These are phyloP conservation scores for Tetrao urogallus DNA, from an alignment of 2,113 vertebrate genomes.

Conservation along the genomic window DNA sequence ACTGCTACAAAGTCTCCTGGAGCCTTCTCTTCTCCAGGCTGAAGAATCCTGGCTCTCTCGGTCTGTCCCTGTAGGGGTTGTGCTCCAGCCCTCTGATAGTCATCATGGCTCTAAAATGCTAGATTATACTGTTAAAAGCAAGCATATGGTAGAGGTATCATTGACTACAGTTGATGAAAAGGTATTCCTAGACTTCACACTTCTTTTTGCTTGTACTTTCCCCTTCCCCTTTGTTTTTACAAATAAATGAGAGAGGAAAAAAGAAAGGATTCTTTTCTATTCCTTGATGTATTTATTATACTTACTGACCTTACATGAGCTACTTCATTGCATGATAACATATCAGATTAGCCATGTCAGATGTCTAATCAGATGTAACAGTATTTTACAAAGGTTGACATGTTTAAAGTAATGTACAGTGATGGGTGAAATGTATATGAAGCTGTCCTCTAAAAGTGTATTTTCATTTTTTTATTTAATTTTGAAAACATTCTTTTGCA, in stretches of 20 bases:
- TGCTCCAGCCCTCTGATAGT: too few species aligned
- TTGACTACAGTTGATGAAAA: neutral
- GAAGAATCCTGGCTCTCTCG: too few species aligned
- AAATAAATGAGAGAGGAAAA: neutral
- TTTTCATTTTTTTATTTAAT: neutral
- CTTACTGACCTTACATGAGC: neutral
- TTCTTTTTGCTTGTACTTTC: neutral
- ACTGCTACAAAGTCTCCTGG: too few species aligned
- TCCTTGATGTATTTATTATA: neutral
- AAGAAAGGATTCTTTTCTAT: neutral
- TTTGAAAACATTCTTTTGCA: neutral
- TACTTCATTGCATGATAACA: neutral
- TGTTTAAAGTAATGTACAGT: neutral
- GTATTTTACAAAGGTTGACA: neutral
- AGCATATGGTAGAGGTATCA: neutral
- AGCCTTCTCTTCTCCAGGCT: too few species aligned
- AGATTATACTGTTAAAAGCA: neutral
- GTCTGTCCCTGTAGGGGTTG: too few species aligned
- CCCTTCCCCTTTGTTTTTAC: neutral
- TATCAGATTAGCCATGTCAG: neutral
- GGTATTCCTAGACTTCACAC: neutral
- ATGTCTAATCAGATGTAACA: neutral
- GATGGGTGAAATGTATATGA: neutral
- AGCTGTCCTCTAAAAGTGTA: neutral
- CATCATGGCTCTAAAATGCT: neutral